Evolutionary conservation across 2,113 vertebrate genomes (phyloP), one percentile per base, ranked within the genome.

Genomic region (Larimichthys crocea): DNA sequence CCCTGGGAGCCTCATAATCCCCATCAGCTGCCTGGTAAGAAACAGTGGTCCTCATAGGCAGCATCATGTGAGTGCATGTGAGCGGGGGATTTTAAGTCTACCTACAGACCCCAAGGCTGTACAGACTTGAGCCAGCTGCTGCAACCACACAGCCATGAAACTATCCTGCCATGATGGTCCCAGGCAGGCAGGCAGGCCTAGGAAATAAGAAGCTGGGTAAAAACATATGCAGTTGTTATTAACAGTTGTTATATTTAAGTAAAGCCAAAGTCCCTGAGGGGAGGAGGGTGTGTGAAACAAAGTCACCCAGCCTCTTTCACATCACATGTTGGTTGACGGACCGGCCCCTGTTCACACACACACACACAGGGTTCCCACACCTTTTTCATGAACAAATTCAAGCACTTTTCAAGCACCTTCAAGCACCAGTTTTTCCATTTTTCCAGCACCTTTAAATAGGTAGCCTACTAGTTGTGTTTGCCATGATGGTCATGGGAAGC

Each of bases 1-100:
- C 83, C 84, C 61, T 66, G 66, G 82, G 79, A 85, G 83, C 88
- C 87, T 87, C 80, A 68, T 93, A 95, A 95, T 95, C 94, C 91
- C 77, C 55, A 84, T 96, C 95, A 96, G 94, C 95, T 95, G 95
- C 93, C 90, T 91, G 76, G 56, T 88, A 68, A 81, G 88, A 80
- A 89, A 85, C 89, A 90, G 80, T 81, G 83, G 84, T 86, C 53
- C 84, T 91, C 83, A 75, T 77, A 83, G 77, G 82, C 89, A 74
- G 83, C 89, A 90, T 96, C 95, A 96, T 95, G 94, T 93, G 89
- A 92, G 90, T 74, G 85, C 95, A 95, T 93, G 94, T 94, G 95
- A 94, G 92, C 10, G 10, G 57, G 59, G 62, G 53, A 5, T 24
- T 19, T 79, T 89, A 71, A 79, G 74, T 81, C 85, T 74, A 87